Percentiles rank a stretch among this genome's conserved stretches.
These are phyloP conservation scores for Ochotona curzoniae DNA, from an alignment of 2,113 vertebrate genomes.

Conservation along the genomic window DNA sequence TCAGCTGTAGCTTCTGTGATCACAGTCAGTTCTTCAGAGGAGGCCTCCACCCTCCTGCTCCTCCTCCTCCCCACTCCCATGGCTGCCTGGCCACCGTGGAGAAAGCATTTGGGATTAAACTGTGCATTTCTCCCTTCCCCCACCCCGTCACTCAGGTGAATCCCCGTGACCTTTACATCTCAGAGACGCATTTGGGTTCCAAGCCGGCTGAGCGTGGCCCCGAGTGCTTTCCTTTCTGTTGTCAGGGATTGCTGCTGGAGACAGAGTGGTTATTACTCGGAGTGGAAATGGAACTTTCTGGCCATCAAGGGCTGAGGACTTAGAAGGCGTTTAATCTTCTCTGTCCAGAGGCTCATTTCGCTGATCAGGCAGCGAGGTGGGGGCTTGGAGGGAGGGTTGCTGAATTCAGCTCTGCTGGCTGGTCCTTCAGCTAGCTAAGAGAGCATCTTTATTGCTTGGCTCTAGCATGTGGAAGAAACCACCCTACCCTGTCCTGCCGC, in stretches of 20 bases:
- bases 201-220: neutral
- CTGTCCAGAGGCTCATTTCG: neutral
- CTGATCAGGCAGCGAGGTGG: neutral
- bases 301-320: slow-evolving; percentile 25
- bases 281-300: neutral
- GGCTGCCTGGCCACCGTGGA: neutral
- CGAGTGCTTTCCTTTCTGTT: neutral
- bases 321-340: slow-evolving; percentile 33
- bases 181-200: neutral
- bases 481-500: neutral
- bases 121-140: neutral
- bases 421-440: neutral
- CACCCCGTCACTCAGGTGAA: neutral
- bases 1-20: neutral
- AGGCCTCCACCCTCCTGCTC: neutral
- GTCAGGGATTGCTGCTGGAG: neutral
- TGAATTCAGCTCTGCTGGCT: too few species aligned
- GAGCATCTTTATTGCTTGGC: neutral
- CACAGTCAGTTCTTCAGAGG: neutral
- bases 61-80: neutral
- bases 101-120: neutral
- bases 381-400: neutral
- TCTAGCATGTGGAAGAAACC: neutral
- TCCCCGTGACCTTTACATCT: neutral
- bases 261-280: neutral